Base-by-base conservation (phyloP, 2,888 invertebrate species). In the Geophilus truncorum region DNA sequence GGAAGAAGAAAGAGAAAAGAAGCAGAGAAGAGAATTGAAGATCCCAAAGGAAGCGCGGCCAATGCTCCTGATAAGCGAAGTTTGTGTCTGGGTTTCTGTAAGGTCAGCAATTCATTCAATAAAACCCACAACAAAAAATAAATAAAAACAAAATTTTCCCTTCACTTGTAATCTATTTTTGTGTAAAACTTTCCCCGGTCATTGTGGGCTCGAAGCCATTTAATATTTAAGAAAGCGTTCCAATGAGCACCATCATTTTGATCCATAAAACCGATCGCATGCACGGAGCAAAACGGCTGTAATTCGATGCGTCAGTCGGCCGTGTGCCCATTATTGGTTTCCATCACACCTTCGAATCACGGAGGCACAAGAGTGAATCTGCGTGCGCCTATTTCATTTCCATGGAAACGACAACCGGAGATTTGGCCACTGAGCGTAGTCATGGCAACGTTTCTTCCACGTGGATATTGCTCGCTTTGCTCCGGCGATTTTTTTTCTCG, bases 281-380 rank as follows among this genome's bases (percentile, higher is more conserved):
- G 62, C 62, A 62, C 62, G 25, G 62, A 78, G 28, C 78, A 34
- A 45, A 45, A 40, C 45, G 78, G 40, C 78, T 36, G 78, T 78
- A 78, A 78, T 78, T 40, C 40, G 28, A 40, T 23, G 45, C 40
- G 40, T 23, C 40, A 36, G 78, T 40, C 78, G 45, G 45, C 40
- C 28, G 23, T 28, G 36, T 40, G 28, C 34, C 40, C 40, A 36
- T 78, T 78, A 78, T 78, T 78, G 78, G 78, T 45, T 78, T 78
- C 78, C 34, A 78, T 78, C 78, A 78, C 78, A 78, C 78, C 78
- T 78, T 23, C 40, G 40, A 78, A 78, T 34, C 34, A 78, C 36
- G 78, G 2, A 40, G 28, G 78, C 78, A 78, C 32, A 36, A 36
- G 40, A 78, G 62, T 62, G 62, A 78, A 78, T 78, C 78, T 78